Conservation (phyloP, 2,113 vertebrate genomes). For the Hypanus sabinus region DNA sequence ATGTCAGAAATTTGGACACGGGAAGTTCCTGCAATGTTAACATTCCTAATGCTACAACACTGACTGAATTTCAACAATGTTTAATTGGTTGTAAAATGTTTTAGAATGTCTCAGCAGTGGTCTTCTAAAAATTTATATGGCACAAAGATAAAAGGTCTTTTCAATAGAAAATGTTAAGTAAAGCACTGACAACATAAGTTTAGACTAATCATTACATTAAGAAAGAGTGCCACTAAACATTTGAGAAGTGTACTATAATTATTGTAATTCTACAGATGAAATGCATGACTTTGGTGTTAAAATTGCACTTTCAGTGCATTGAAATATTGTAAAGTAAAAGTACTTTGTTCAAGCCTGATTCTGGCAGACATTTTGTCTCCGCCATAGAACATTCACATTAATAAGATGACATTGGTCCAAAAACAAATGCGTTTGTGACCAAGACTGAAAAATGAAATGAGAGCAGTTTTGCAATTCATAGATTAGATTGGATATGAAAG, state of each 20-base stretch:
- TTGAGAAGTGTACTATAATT: not conserved
- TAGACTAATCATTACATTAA: not conserved
- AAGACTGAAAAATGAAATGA: constrained; percentile 21
- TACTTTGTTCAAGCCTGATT: not conserved
- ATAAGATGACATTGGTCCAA: constrained; percentile 22
- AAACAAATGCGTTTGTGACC: not conserved
- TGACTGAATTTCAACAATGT: too few species aligned
- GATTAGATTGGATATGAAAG: constrained; percentile 30
- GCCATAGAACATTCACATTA: not conserved
- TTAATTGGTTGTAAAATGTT: too few species aligned
- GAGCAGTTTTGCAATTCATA: constrained; percentile 4
- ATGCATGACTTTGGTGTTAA: not conserved
- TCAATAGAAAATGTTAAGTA: not conserved
- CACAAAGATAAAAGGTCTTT: not conserved
- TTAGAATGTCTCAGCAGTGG: not conserved
- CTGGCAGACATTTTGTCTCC: not conserved
- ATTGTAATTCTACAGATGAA: not conserved
- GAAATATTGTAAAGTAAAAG: not conserved
- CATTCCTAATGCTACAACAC: too few species aligned
- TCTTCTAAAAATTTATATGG: not conserved
- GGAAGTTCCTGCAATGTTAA: too few species aligned
- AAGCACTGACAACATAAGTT: not conserved
- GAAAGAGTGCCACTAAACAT: not conserved
- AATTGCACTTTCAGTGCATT: not conserved
- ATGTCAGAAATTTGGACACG: too few species aligned